Evolutionary conservation across 2,888 invertebrate genomes (phyloP).

Genomic region (Acrobasis consociella): DNA sequence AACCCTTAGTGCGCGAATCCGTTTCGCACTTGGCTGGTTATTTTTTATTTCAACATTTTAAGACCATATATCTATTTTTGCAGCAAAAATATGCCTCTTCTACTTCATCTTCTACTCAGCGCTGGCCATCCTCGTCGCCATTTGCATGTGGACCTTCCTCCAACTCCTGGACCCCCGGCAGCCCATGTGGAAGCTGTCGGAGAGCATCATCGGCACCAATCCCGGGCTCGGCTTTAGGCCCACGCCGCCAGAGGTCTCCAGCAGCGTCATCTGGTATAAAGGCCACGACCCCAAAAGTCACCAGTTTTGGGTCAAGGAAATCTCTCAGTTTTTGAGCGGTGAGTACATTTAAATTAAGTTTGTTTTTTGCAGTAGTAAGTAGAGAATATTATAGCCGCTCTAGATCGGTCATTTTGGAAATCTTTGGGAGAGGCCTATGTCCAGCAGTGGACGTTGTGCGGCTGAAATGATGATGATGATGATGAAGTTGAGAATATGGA

Average conservation of each 20-base stretch:
- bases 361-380: no score
- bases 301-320: slow-evolving; percentile 89
- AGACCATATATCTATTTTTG: slow-evolving; percentile 37
- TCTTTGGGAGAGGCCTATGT: no score
- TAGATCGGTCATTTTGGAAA: no score
- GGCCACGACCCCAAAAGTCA: slow-evolving; percentile 90
- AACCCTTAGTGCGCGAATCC: no score
- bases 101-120: slow-evolving; percentile 97
- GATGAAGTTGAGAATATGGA: no score
- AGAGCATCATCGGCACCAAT: slow-evolving; percentile 96
- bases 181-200: slow-evolving; percentile 94
- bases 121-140: slow-evolving; percentile 95
- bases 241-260: slow-evolving; percentile 93
- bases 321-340: slow-evolving; percentile 91
- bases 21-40: no score
- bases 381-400: no score
- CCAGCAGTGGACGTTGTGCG: no score
- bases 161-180: slow-evolving; percentile 94
- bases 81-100: slow-evolving; percentile 97
- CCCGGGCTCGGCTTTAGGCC: slow-evolving; percentile 98
- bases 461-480: no score
- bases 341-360: slow-evolving; percentile 51
- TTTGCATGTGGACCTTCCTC: slow-evolving; percentile 97
- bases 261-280: slow-evolving; percentile 97
- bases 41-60: no score